Conservation (phyloP, 2,888 invertebrate species). For the Criorhina ranunculi region DNA sequence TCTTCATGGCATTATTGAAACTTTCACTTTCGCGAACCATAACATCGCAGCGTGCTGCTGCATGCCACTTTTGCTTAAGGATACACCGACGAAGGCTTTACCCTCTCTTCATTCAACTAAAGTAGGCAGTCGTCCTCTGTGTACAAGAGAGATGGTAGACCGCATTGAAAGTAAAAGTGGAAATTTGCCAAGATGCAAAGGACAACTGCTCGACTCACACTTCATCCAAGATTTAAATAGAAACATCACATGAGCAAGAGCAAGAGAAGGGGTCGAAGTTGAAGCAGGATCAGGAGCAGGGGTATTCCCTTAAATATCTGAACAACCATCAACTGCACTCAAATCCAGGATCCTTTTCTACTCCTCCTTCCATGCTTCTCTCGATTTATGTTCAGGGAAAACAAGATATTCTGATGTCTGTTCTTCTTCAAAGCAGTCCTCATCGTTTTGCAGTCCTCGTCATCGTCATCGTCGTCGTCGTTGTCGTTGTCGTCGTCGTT, state of each 20-base stretch:
- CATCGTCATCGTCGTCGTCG: conserved; percentile 17
- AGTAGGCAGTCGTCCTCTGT: conserved; percentile 54
- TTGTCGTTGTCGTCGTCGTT: conserved; percentile 49
- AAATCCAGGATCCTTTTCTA: conserved; percentile 60
- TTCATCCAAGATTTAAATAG: conserved; percentile 73
- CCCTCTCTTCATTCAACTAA: conserved; percentile 29
- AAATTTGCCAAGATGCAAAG: conserved; percentile 72
- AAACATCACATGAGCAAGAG: conserved; percentile 46
- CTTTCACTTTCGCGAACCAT: conserved; percentile 72
- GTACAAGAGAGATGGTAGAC: conserved; percentile 61
- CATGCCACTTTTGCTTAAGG: conserved; percentile 69
- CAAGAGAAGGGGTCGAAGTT: background rate
- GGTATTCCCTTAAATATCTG: conserved; percentile 67
- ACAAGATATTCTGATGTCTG: conserved; percentile 76
- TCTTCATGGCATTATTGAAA: conserved; percentile 64
- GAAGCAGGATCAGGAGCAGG: background rate
- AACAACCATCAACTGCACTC: conserved; percentile 69
- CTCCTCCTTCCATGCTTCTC: conserved; percentile 31
- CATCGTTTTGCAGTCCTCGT: conserved; percentile 41
- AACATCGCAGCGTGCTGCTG: conserved; percentile 51
- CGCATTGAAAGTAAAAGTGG: conserved; percentile 75
- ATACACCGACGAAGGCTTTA: conserved; percentile 40
- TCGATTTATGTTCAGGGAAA: conserved; percentile 74
- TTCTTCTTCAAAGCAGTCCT: conserved; percentile 70
- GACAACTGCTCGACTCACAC: conserved; percentile 71